Evolutionary conservation across 2,888 invertebrate species (phyloP).

Genomic region (Bhutanitis thaidina): DNA sequence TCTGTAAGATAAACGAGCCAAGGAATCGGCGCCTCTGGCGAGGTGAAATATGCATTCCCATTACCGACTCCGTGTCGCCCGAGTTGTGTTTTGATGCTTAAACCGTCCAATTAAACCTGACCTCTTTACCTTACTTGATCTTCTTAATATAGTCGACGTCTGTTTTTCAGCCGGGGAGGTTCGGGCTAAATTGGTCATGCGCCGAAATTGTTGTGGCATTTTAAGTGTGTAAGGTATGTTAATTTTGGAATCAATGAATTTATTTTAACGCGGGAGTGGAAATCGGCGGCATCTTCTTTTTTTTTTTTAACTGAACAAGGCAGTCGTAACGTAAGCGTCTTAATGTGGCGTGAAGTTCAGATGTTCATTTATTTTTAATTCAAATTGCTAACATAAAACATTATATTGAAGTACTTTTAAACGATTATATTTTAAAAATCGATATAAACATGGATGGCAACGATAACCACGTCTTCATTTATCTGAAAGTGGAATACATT

Average conservation of each 20-base stretch:
- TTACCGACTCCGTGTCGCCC: slow-evolving; percentile 45
- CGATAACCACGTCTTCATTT: no score
- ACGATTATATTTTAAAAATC: no score
- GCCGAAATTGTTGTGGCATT: slow-evolving; percentile 30
- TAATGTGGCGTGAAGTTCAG: background rate
- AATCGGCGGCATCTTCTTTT: slow-evolving; percentile 2
- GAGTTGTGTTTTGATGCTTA: slow-evolving; percentile 41
- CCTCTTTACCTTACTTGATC: slow-evolving; percentile 20
- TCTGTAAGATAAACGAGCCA: slow-evolving; percentile 63
- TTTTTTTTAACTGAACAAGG: background rate
- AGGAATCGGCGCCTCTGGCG: slow-evolving; percentile 63
- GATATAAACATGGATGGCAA: no score
- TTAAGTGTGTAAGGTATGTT: slow-evolving; percentile 62
- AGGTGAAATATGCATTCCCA: slow-evolving; percentile 60
- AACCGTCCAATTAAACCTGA: slow-evolving; percentile 43
- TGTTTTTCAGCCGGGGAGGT: slow-evolving; percentile 23
- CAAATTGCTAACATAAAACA: background rate
- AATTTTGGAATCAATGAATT: slow-evolving; percentile 50
- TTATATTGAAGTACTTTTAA: no score
- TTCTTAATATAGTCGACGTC: slow-evolving; percentile 20
- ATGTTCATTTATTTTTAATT: background rate
- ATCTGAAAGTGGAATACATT: no score
- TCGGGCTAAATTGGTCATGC: slow-evolving; percentile 12
- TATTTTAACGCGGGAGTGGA: slow-evolving; percentile 42
- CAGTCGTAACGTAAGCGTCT: background rate